phyloP scores from a whole-genome alignment of 2,888 invertebrate genomes.

The Antheraea yamamai region DNA sequence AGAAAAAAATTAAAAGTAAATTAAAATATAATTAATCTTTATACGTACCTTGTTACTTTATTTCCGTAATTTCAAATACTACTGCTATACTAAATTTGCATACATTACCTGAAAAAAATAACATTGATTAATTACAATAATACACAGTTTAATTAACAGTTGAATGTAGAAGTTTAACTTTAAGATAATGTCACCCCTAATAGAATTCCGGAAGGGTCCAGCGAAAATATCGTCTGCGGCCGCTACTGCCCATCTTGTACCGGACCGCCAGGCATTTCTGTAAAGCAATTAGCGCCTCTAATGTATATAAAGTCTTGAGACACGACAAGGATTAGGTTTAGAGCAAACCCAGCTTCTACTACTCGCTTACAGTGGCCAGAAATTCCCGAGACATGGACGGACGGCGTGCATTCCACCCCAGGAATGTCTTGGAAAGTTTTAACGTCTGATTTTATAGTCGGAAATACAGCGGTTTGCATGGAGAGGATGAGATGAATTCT shows the following conservation, averaged over 20 bases:
- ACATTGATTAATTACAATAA: neutral
- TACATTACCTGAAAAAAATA: conserved; percentile 3
- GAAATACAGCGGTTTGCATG: conserved; percentile 38
- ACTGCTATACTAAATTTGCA: neutral
- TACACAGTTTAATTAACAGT: neutral
- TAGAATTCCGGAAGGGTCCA: conserved; percentile 39
- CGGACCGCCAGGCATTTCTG: conserved; percentile 62
- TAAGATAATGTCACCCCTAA: neutral
- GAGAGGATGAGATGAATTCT: conserved; percentile 27
- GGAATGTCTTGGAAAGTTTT: conserved; percentile 64
- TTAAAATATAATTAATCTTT: neutral
- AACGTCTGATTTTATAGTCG: conserved; percentile 65
- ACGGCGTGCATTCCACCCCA: conserved; percentile 52
- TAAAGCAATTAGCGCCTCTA: conserved; percentile 75
- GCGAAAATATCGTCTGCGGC: conserved; percentile 46
- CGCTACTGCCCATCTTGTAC: conserved; percentile 43
- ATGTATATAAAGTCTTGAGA: conserved; percentile 60
- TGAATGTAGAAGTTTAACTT: neutral
- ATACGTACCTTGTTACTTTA: neutral
- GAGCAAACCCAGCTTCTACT: conserved; percentile 28
- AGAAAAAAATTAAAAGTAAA: too few species aligned
- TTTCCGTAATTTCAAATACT: neutral
- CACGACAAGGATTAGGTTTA: conserved; percentile 32
- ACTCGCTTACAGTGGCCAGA: conserved; percentile 46
- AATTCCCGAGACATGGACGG: conserved; percentile 57